phyloP scores from a whole-genome alignment of 2,797 vertebrate species.

The Pygocentrus nattereri region DNA sequence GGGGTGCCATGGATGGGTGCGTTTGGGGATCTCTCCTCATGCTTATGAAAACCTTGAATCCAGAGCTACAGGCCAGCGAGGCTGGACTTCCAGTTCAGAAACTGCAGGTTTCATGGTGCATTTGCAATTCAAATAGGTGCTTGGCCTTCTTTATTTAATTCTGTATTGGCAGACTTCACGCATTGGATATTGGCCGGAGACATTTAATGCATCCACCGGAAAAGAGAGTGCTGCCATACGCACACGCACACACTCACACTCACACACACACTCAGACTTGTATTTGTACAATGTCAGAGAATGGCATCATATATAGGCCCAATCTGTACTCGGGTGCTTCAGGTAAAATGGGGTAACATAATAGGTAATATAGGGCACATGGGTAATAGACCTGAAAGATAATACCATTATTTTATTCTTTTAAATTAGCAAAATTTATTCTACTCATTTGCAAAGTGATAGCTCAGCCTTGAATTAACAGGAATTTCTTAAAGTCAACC shows the following conservation, averaged over 20 bases:
- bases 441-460: not conserved
- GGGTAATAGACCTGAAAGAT: not conserved
- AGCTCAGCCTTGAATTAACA: not conserved
- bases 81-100: slow-evolving; percentile 36
- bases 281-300: not conserved
- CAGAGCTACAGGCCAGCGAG: slow-evolving; percentile 27
- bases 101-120: slow-evolving; percentile 70
- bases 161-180: slow-evolving; percentile 51
- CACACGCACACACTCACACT: not conserved
- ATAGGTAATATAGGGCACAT: too few species aligned
- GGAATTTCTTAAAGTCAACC: not conserved
- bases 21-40: slow-evolving; percentile 57
- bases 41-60: slow-evolving; percentile 61
- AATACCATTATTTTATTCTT: too few species aligned
- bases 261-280: not conserved
- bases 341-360: not conserved
- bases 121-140: slow-evolving; percentile 75
- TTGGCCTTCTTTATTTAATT: slow-evolving; percentile 68
- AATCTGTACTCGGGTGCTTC: not conserved
- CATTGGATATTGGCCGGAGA: slow-evolving; percentile 29
- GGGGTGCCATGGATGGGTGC: slow-evolving; percentile 55
- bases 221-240: not conserved
- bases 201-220: slow-evolving; percentile 34
- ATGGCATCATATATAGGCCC: not conserved
- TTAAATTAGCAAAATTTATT: not conserved